Conservation (phyloP, 1,140 invertebrate genomes). For the Leptinotarsa undecemlineata region DNA sequence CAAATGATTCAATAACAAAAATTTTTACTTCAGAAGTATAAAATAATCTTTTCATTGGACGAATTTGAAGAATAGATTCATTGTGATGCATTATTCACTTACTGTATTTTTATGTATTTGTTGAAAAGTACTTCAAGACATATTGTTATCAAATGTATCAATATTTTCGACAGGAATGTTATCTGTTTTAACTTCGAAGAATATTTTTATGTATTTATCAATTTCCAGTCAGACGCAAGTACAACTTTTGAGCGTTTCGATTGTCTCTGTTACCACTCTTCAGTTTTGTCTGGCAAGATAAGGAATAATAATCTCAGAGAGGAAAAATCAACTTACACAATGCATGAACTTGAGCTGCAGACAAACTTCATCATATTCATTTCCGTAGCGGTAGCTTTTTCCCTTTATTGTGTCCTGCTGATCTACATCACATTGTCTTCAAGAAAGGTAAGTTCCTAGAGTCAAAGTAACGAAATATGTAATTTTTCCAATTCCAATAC, state of each 20-base stretch:
- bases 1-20: background rate
- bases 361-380: slow-evolving; percentile 34
- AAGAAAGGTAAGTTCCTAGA: too few species aligned
- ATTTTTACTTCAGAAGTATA: too few species aligned
- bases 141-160: too few species aligned
- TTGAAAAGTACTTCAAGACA: too few species aligned
- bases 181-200: background rate
- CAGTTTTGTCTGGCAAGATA: slow-evolving; percentile 24
- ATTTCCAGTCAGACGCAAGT: too few species aligned
- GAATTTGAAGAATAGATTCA: too few species aligned
- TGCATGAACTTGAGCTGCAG: slow-evolving; percentile 29
- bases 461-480: too few species aligned
- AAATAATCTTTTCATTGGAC: too few species aligned
- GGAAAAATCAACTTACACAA: slow-evolving; percentile 20
- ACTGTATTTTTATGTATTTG: too few species aligned
- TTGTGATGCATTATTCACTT: too few species aligned
- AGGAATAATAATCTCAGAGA: slow-evolving; percentile 23
- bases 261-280: slow-evolving; percentile 26
- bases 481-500: too few species aligned
- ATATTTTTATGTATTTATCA: background rate
- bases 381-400: slow-evolving; percentile 26
- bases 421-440: background rate
- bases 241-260: background rate
- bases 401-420: slow-evolving; percentile 29
- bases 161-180: too few species aligned